Evolutionary conservation across 2,113 vertebrate genomes (phyloP).

Genomic region (Actenoides hombroni): DNA sequence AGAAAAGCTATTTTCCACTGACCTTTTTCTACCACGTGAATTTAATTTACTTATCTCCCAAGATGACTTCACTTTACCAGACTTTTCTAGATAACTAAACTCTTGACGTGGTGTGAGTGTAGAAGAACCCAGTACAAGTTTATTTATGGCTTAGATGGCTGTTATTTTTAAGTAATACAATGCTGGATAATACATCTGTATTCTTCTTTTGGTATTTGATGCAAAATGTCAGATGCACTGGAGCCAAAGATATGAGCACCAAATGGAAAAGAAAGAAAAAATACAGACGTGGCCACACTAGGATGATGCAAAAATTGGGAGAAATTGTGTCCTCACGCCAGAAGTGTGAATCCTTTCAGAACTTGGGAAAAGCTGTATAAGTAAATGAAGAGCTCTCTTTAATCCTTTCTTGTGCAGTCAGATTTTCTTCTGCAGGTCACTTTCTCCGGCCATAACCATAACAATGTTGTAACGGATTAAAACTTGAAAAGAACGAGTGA

Average conservation of each 20-base stretch:
- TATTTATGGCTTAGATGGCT: background rate
- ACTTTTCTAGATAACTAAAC: background rate
- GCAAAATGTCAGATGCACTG: background rate
- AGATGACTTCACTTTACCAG: background rate
- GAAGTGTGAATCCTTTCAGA: background rate
- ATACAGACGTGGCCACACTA: background rate
- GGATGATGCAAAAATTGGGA: background rate
- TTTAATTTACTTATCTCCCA: constrained; percentile 24
- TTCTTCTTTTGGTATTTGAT: constrained; percentile 5
- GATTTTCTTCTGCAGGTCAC: background rate
- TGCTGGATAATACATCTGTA: background rate
- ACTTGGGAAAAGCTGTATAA: background rate
- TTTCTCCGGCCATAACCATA: background rate
- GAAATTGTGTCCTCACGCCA: background rate
- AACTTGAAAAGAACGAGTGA: background rate
- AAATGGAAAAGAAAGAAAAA: background rate
- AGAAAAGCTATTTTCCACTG: constrained; percentile 3
- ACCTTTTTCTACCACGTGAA: background rate
- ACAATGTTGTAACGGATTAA: background rate
- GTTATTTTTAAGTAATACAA: background rate
- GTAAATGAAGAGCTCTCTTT: background rate
- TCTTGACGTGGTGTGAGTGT: background rate
- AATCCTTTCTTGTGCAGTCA: background rate
- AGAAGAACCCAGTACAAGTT: background rate
- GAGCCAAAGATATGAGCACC: background rate